Base-by-base conservation (phyloP, 1,140 invertebrate species). In the Araneus ventricosus region DNA sequence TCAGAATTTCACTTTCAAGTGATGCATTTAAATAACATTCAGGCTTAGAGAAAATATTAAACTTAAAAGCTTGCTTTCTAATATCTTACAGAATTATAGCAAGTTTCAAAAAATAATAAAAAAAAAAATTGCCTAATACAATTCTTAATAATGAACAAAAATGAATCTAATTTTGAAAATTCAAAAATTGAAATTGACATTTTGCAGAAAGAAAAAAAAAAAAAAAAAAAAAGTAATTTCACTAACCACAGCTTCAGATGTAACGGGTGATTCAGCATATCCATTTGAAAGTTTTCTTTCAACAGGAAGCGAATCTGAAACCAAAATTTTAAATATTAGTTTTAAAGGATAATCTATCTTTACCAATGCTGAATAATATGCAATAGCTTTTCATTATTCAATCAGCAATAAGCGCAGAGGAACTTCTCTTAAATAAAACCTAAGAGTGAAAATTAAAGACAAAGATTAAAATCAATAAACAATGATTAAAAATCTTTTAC, bases 271-370 rank as follows among this genome's bases (percentile, higher is more conserved):
- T 61, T 93, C 91, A 27, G 34, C 57, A 88, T 52, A 93, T 39
- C 85, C 91, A 93, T 86, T 93, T 24, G 91, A 93, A 57, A 93
- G 84, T 27, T 63, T 93, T 17, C 84, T 27, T 27, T 93, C 91
- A 14, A 39, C 20, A 27, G 91, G 84, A 79, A 87, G 27, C 3
- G 67, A 87, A 41, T 93, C 91, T 93, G 30, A 5, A 61, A 27
- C 7, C 3, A 27, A 2, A 67, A 67, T 27, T 67, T 67, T 27
- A 8, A 63, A 27, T 61, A 61, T 27, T n/a, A 63, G 6, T 27
- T 6, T 59, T 10, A n/a, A 63, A 63, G 41, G 41, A 45, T 45
- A 8, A 45, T 8, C 0, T 6, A 45, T 7, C 10, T 45, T 45
- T 45, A 41, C 6, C 39, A 41, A 4, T 41, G 4, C 39, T 41